Percentiles rank a stretch among this genome's conserved stretches.
Evolutionary conservation across 2,113 vertebrate species (phyloP).

Genomic region (Scophthalmus maximus): DNA sequence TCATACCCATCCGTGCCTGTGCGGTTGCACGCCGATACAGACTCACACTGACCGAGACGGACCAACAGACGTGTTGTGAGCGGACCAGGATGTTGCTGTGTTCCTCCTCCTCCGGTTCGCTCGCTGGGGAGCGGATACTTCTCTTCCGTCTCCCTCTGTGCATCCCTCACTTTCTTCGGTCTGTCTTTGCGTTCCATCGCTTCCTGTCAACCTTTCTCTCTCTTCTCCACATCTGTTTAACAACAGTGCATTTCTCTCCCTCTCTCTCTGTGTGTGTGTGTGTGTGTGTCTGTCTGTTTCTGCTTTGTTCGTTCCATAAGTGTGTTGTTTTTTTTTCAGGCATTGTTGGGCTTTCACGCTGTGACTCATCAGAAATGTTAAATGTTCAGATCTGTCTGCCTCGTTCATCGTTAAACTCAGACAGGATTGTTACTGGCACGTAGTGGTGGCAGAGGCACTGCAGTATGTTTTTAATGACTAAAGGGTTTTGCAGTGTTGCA

Average conservation of each 20-base stretch:
- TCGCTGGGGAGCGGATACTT: constrained; percentile 68
- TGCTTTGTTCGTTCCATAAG: constrained; percentile 19
- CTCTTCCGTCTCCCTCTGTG: constrained; percentile 51
- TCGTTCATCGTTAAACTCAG: constrained; percentile 7
- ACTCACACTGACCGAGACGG: constrained; percentile 11
- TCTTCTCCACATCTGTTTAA: constrained; percentile 22
- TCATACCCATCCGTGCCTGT: constrained; percentile 25
- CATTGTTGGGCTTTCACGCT: constrained; percentile 30
- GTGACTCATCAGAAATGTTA: constrained; percentile 21
- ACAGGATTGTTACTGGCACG: background rate
- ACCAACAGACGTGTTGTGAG: constrained; percentile 24
- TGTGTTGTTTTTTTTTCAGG: constrained; percentile 19
- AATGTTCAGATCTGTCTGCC: constrained; percentile 23
- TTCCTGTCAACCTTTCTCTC: constrained; percentile 2
- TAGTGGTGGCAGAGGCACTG: background rate
- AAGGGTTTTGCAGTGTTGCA: constrained; percentile 4
- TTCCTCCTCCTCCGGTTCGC: constrained; percentile 49
- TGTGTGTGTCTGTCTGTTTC: constrained; percentile 12
- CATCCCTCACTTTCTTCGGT: constrained; percentile 41
- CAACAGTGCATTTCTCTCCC: background rate
- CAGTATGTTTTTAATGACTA: background rate
- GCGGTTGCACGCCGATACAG: constrained; percentile 22
- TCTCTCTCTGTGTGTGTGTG: no score
- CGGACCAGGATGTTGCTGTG: constrained; percentile 57
- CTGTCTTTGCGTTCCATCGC: constrained; percentile 25